Conservation (phyloP, 2,797 vertebrate species). For the Hirundo rustica region DNA sequence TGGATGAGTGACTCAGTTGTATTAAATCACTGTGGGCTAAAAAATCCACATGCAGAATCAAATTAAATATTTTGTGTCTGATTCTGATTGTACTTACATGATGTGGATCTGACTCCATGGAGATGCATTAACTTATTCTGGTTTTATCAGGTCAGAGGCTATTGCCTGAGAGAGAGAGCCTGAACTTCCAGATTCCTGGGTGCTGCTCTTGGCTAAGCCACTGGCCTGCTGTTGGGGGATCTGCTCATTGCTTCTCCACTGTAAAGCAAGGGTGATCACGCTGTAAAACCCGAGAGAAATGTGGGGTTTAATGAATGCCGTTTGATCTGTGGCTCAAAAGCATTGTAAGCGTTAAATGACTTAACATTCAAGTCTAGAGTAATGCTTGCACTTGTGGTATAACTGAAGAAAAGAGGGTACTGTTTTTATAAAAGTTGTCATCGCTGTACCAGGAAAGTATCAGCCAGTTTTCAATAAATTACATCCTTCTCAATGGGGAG, state of each 20-base stretch:
- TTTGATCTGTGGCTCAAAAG: background rate
- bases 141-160: background rate
- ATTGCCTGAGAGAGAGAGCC: background rate
- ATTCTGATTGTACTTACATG: background rate
- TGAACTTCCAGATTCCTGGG: background rate
- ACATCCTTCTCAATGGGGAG: constrained; percentile 47
- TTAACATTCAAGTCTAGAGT: background rate
- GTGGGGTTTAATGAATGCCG: background rate
- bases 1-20: background rate
- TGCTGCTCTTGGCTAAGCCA: background rate
- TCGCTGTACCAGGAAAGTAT: constrained; percentile 64
- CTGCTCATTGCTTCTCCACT: background rate
- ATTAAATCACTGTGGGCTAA: constrained; percentile 19
- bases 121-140: background rate
- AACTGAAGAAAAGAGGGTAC: background rate
- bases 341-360: background rate
- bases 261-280: background rate
- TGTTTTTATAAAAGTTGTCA: background rate
- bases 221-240: background rate
- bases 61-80: constrained; percentile 27
- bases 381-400: constrained; percentile 27
- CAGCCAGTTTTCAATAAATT: constrained; percentile 70
- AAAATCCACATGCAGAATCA: background rate
- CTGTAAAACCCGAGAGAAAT: background rate
- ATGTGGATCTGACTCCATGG: background rate